Percentiles rank a stretch among this genome's conserved stretches.
Evolutionary conservation across 2,888 invertebrate species (phyloP).

Genomic region (Epistrophe grossulariae): DNA sequence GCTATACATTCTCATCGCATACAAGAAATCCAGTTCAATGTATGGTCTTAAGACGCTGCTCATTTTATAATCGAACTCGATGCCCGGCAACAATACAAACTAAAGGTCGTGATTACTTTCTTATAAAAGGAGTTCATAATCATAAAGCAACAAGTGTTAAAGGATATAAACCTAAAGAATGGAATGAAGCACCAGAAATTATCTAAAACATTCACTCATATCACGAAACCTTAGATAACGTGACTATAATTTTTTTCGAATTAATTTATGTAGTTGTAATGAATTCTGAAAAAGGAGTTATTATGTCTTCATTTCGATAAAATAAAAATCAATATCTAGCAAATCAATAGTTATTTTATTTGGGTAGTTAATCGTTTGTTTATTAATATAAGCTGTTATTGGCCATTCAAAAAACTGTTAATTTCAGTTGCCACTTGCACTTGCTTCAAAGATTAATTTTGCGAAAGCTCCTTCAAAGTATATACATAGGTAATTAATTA

Average conservation of each 20-base stretch:
- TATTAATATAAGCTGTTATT: too few relatives aligned
- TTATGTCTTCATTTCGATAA: not conserved
- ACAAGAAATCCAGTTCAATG: constrained; percentile 78
- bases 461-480: too few relatives aligned
- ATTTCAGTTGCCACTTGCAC: too few relatives aligned
- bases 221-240: not conserved
- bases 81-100: constrained; percentile 81
- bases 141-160: constrained; percentile 79
- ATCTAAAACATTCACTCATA: not conserved
- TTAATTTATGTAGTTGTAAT: not conserved
- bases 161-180: constrained; percentile 77
- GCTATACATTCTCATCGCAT: constrained; percentile 79
- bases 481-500: too few relatives aligned
- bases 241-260: not conserved
- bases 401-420: too few relatives aligned
- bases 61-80: constrained; percentile 78
- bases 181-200: constrained; percentile 53
- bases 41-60: constrained; percentile 81
- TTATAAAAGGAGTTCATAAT: constrained; percentile 79
- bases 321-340: not conserved
- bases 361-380: too few relatives aligned
- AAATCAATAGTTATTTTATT: not conserved
- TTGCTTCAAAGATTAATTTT: too few relatives aligned
- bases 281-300: not conserved
- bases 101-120: constrained; percentile 78